These are phyloP conservation scores for Ameiurus melas DNA, from an alignment of 2,113 vertebrate species.

Conservation along the genomic window DNA sequence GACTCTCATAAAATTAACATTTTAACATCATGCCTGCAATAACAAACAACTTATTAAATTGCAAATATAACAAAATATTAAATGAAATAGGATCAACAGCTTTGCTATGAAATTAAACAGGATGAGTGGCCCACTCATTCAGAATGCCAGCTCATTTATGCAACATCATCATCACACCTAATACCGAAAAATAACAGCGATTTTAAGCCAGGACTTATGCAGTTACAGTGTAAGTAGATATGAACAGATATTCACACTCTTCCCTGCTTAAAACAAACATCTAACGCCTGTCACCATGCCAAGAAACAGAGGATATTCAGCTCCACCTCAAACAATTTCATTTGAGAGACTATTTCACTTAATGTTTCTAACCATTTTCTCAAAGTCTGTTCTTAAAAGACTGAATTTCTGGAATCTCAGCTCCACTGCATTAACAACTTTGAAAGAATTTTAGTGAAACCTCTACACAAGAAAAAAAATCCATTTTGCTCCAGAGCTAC, in stretches of 20 bases:
- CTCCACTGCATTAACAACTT: background rate
- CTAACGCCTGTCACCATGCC: background rate
- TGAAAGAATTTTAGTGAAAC: background rate
- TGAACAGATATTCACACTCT: slow-evolving; percentile 3
- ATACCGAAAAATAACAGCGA: background rate
- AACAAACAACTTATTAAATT: background rate
- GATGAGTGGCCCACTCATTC: background rate
- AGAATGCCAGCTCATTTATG: background rate
- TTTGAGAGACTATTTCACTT: background rate
- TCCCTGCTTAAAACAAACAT: background rate
- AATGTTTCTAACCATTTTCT: slow-evolving; percentile 10
- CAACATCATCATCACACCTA: slow-evolving; percentile 2
- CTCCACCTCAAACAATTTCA: slow-evolving; percentile 40
- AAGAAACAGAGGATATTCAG: slow-evolving; percentile 11
- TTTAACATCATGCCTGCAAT: background rate
- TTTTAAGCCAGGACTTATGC: background rate
- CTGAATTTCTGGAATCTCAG: background rate
- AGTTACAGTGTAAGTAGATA: background rate
- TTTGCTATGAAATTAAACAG: slow-evolving; percentile 1
- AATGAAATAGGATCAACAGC: background rate
- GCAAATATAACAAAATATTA: slow-evolving; percentile 7
- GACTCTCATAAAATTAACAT: background rate
- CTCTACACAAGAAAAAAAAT: background rate
- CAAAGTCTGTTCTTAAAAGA: background rate
- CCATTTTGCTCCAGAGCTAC: background rate